Percentiles rank a stretch among this genome's conserved stretches.
phyloP scores from a whole-genome alignment of 2,888 invertebrate species.

The Monochamus alternatus region DNA sequence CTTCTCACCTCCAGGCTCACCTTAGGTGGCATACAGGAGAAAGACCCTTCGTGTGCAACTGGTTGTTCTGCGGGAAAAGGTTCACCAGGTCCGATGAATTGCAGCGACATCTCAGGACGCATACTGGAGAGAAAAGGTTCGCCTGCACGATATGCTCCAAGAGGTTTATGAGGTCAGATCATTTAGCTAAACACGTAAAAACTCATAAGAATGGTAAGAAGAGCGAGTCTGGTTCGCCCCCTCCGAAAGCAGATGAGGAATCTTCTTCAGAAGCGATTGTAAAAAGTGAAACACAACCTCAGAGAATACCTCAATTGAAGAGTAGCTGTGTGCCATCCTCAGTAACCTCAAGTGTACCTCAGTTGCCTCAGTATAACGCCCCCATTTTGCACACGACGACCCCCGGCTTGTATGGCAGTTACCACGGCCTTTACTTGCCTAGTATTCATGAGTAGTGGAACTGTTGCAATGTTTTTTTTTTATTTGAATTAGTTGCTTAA shows the following conservation, averaged over 20 bases:
- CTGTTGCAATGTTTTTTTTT: slow-evolving; percentile 23
- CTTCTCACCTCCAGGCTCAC: slow-evolving; percentile 83
- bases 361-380: slow-evolving; percentile 49
- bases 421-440: slow-evolving; percentile 55
- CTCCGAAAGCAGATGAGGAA: slow-evolving; percentile 19
- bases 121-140: slow-evolving; percentile 92
- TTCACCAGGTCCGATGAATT: slow-evolving; percentile 95
- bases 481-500: slow-evolving; percentile 12
- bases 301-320: not conserved
- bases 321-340: slow-evolving; percentile 17
- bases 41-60: slow-evolving; percentile 90
- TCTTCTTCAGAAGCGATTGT: not conserved
- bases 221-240: slow-evolving; percentile 18
- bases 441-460: slow-evolving; percentile 54
- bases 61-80: slow-evolving; percentile 91
- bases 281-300: slow-evolving; percentile 19
- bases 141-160: slow-evolving; percentile 91
- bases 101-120: slow-evolving; percentile 90
- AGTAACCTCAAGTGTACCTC: slow-evolving; percentile 29
- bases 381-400: slow-evolving; percentile 47
- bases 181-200: slow-evolving; percentile 93
- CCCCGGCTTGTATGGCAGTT: slow-evolving; percentile 47
- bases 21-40: slow-evolving; percentile 93
- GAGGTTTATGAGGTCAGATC: slow-evolving; percentile 93
- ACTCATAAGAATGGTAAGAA: slow-evolving; percentile 80